Evolutionary conservation across 37 sponge, comb jelly and placozoan genomes (phyloP), one percentile per base, ranked within the genome.

Genomic region (Diacarnus erythraeanus): DNA sequence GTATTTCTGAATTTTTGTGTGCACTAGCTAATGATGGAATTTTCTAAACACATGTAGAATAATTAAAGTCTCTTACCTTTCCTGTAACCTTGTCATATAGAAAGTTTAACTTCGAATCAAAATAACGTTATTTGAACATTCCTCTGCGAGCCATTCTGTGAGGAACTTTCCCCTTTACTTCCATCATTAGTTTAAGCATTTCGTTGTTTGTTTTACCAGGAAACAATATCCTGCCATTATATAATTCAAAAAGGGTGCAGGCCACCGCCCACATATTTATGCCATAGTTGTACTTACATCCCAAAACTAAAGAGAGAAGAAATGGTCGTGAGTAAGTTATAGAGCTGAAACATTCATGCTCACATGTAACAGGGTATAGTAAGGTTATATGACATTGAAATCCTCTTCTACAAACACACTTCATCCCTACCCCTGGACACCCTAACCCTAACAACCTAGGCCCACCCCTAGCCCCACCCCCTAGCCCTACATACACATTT

Each of bases 171-270:
- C 99, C 99, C 51, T 89, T 88, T 78, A 95, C n/a, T 42, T 98
- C 94, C 93, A 96, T 96, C 96, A 96, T 98, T 65, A 98, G 69
- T 70, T 98, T 98, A 30, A 98, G 78, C 99, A 98, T 98, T 37
- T 96, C 96, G 63, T 98, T 98, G 82, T 98, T 98, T 59, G 68
- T 86, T 83, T 94, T 96, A 18, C 99, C 99, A 51, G 97, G 88
- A 67, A 96, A 96, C 51, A 96, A 75, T 70, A 98, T 96, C 83
- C 94, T 95, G 1, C 99, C 96, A 33, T 94, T 98, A 86, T 98
- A 98, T 47, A 96, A 80, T 60, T 98, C 99, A 77, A 77, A 98
- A 17, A 96, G 41, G 0, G 99, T 96, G 43, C 91, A 88, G 3
- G 84, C 99, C 54, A 96, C 94, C n/a, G 94, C 88, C 99, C 99